Evolutionary conservation across 2,888 invertebrate genomes (phyloP).

Genomic region (Eugnorisma glareosa): DNA sequence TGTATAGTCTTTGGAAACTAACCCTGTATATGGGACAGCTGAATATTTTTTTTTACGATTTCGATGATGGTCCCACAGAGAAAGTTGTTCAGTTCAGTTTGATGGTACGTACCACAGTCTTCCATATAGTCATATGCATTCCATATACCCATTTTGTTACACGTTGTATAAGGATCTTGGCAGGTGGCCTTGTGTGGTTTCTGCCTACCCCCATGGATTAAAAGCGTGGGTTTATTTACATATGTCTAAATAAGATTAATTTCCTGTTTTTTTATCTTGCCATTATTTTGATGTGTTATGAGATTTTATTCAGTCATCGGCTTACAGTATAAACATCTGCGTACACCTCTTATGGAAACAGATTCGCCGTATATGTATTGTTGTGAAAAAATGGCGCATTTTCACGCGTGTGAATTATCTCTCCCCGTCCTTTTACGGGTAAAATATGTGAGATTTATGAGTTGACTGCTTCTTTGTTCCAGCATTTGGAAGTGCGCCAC

Average conservation of each 20-base stretch:
- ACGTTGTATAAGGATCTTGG: background rate
- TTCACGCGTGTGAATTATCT: constrained; percentile 35
- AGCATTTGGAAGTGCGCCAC: background rate
- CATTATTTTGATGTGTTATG: background rate
- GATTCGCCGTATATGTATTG: constrained; percentile 26
- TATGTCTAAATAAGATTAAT: background rate
- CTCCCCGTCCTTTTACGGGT: constrained; percentile 22
- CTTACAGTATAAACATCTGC: background rate
- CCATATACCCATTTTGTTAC: no score
- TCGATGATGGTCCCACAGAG: no score
- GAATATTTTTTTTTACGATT: no score
- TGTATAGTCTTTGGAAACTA: no score
- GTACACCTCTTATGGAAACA: constrained; percentile 15
- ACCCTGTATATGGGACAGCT: no score
- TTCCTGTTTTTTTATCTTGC: background rate
- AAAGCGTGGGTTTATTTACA: background rate
- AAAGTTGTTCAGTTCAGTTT: no score
- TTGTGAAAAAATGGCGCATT: constrained; percentile 27
- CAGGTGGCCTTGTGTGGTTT: background rate
- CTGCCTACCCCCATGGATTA: background rate
- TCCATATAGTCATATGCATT: no score
- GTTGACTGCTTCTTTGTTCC: background rate
- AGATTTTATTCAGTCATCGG: background rate
- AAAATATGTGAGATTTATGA: constrained; percentile 61
- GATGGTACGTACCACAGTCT: no score